Evolutionary conservation across 2,113 vertebrate genomes (phyloP).

Genomic region (Edolisoma coerulescens): DNA sequence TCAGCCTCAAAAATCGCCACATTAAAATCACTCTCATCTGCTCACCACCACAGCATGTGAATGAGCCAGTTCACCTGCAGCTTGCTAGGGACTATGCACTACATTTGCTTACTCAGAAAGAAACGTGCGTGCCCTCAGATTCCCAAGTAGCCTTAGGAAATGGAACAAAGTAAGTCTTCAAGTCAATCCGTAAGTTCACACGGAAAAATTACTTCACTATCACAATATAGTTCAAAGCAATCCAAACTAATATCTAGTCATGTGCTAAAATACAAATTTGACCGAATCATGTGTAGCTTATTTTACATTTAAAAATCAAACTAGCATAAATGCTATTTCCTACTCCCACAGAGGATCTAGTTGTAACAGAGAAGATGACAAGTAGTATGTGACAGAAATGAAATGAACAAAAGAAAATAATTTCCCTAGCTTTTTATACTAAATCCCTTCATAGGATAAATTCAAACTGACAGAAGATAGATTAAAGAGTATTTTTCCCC

Average conservation of each 20-base stretch:
- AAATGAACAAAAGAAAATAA: conserved; percentile 25
- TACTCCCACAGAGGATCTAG: neutral
- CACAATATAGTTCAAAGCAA: neutral
- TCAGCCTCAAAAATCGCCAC: neutral
- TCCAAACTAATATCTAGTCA: neutral
- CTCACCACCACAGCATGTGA: neutral
- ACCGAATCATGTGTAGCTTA: neutral
- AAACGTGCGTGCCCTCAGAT: fast-evolving
- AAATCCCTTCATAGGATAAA: neutral
- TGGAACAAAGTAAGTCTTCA: fast-evolving
- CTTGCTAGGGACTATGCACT: fast-evolving
- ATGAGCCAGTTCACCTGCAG: neutral
- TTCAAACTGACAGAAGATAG: conserved; percentile 10
- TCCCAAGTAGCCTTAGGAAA: neutral
- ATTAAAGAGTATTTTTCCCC: neutral
- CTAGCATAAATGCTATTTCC: neutral
- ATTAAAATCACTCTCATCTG: neutral
- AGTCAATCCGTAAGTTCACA: fast-evolving
- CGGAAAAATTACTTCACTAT: neutral
- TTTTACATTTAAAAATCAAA: neutral
- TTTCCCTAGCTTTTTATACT: neutral
- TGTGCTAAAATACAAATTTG: neutral
- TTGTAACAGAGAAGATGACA: neutral
- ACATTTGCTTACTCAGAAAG: neutral
- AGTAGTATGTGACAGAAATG: neutral